Base-by-base conservation (phyloP, 2,888 invertebrate genomes). In the Sturmia bella region DNA sequence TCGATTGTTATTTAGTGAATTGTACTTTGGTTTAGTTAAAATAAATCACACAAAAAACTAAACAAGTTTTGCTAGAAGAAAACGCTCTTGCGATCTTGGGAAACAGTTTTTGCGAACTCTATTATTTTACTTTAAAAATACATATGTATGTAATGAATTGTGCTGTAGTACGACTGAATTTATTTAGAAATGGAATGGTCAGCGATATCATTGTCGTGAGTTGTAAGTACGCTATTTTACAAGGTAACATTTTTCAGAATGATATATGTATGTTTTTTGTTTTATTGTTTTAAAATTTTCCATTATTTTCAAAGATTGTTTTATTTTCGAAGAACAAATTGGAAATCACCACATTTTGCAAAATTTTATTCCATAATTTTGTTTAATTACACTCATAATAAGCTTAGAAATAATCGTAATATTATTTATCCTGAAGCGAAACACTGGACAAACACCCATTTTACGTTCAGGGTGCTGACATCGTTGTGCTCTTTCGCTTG, bases 401-500 rank as follows among this genome's bases (percentile, higher is more conserved):
- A 24, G 2, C 39, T 24, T 21, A 41, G 15, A 54, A 27, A 1
- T 13, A 15, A 32, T 19, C 27, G 24, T 24, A 4, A 43, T 43
- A 11, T 43, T 43, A 17, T 45, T n/a, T 57, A 11, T 13, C 54
- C 68, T 54, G 9, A 7, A 54, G 45, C 17, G 37, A 6, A 54
- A 37, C n/a, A 48, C 21, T 50, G 64, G n/a, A 32, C 45, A 70
- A 43, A 24, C 24, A 56, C 27, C n/a, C 45, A 43, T 57, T 45
- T 19, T 43, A 27, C 9, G 19, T 63, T 54, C 15, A 54, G 73
- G 54, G 54, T 73, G 79, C 68, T 73, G 73, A 68, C 73, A 66
- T 73, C 59, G 32, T 43, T 61, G 50, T 41, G 61, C 43, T 54
- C 32, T 43, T 63, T 54, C 12, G 24, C 15, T 27, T 11, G 7